Percentiles rank a stretch among this genome's conserved stretches.
phyloP scores from a whole-genome alignment of 2,888 invertebrate species.

The Tachystola acroxantha region DNA sequence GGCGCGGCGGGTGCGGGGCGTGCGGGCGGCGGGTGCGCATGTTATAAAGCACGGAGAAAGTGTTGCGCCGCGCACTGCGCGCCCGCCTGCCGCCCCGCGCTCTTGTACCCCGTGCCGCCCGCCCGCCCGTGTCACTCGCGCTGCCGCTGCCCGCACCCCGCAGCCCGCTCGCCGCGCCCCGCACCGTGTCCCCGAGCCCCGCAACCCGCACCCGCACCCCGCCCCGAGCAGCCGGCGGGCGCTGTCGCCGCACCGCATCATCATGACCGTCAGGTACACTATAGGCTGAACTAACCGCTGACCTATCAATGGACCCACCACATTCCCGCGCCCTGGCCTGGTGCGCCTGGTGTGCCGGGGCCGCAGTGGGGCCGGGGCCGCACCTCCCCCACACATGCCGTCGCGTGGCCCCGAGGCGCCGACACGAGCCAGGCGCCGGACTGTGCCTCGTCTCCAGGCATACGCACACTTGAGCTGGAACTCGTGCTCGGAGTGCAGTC shows the following conservation, averaged over 20 bases:
- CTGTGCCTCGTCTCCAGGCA: too few relatives aligned
- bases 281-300: background rate
- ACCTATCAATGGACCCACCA: background rate
- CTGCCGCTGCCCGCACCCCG: too few relatives aligned
- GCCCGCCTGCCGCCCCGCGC: conserved; percentile 11
- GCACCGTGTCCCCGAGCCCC: background rate
- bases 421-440: too few relatives aligned
- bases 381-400: too few relatives aligned
- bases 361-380: too few relatives aligned
- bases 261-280: background rate
- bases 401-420: too few relatives aligned
- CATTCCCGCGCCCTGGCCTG: background rate
- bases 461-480: too few relatives aligned
- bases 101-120: too few relatives aligned
- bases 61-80: conserved; percentile 54
- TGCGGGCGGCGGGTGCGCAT: conserved; percentile 31
- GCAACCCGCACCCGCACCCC: background rate
- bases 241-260: background rate
- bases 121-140: too few relatives aligned
- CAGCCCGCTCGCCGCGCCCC: too few relatives aligned
- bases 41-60: conserved; percentile 74
- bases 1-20: conserved; percentile 12
- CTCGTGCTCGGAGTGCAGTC: too few relatives aligned
- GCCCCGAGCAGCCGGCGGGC: background rate
- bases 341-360: background rate